Evolutionary conservation across 2,797 vertebrate species (phyloP), one percentile per base, ranked within the genome.

Genomic region (Ctenopoma kingsleyae): DNA sequence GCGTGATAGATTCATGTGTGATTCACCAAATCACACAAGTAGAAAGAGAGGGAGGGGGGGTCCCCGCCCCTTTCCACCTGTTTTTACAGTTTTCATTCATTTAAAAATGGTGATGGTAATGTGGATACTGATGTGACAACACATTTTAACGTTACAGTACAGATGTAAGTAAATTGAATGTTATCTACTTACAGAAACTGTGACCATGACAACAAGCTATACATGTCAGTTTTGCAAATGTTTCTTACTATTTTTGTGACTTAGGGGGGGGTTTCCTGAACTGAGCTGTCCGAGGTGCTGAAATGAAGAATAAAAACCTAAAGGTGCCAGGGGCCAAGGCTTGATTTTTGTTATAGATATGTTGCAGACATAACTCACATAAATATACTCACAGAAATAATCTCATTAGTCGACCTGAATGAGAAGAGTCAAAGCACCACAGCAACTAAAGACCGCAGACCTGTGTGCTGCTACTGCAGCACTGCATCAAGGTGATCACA

Each of bases 281-380:
- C 11, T 17, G 13, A 47, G 27, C 87, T 89, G 78, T 89, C 89
- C 76, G 1, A 67, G 89, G 87, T 86, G 67, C 87, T 90, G 86
- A 86, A 91, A 50, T 20, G 9, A 30, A 41, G 49, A 41, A 15
- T 48, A 15, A 2, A 6, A 15, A 40, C 2, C 12, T 9, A 56
- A 40, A 40, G 2, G 8, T 43, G 23, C 27, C 13, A n/a, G 9
- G 4, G 7, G 40, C 22, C 17, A 17, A 41, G 6, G n/a, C 6
- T 12, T 43, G 0, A 27, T 13, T 36, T 56, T 38, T 7, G 7
- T 22, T 8, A 53, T 0, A 48, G 6, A 44, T 11, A 49, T 12
- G 1, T 44, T 22, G 66, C 7, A 46, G 19, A 11, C 13, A 52
- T 12, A 46, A 17, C 8, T 43, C 3, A 17, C 8, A 17, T 46